These are phyloP conservation scores for Leptinotarsa lineolata DNA, from an alignment of 1,140 invertebrate genomes.

Conservation along the genomic window DNA sequence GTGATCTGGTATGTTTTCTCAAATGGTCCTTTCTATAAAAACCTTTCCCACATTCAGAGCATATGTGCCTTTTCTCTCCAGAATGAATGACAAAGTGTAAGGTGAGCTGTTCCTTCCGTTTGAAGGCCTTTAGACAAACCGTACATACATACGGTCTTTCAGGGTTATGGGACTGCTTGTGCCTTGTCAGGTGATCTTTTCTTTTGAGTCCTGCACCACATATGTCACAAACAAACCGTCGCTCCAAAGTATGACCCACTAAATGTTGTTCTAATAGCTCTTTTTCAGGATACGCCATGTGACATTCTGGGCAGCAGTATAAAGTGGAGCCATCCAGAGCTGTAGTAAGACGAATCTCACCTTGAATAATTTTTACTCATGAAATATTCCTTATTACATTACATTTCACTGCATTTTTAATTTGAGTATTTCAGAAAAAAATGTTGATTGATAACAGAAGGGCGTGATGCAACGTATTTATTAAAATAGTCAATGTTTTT, in stretches of 20 bases:
- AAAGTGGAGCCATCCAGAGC: slow-evolving; percentile 80
- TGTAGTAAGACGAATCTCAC: slow-evolving; percentile 79
- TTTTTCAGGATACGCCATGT: slow-evolving; percentile 83
- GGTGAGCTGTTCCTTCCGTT: slow-evolving; percentile 82
- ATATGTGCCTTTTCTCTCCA: slow-evolving; percentile 82
- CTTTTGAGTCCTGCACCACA: slow-evolving; percentile 82
- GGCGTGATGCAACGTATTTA: no score
- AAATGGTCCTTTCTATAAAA: slow-evolving; percentile 79
- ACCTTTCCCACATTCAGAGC: slow-evolving; percentile 84
- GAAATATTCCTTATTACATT: no score
- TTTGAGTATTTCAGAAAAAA: no score
- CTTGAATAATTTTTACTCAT: not conserved
- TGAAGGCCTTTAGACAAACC: slow-evolving; percentile 80
- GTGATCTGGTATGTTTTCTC: slow-evolving; percentile 79
- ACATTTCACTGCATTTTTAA: no score
- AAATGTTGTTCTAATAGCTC: slow-evolving; percentile 80
- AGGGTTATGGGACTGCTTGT: slow-evolving; percentile 81
- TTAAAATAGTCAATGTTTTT: no score
- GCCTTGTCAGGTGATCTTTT: slow-evolving; percentile 79
- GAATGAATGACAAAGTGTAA: slow-evolving; percentile 85
- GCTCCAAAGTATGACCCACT: slow-evolving; percentile 78
- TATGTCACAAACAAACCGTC: slow-evolving; percentile 82
- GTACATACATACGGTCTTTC: slow-evolving; percentile 81
- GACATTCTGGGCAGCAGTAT: slow-evolving; percentile 84
- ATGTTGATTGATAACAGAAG: no score